These are phyloP conservation scores for Acrossocheilus wenchowensis DNA, from an alignment of 2,797 vertebrate genomes.

Conservation along the genomic window DNA sequence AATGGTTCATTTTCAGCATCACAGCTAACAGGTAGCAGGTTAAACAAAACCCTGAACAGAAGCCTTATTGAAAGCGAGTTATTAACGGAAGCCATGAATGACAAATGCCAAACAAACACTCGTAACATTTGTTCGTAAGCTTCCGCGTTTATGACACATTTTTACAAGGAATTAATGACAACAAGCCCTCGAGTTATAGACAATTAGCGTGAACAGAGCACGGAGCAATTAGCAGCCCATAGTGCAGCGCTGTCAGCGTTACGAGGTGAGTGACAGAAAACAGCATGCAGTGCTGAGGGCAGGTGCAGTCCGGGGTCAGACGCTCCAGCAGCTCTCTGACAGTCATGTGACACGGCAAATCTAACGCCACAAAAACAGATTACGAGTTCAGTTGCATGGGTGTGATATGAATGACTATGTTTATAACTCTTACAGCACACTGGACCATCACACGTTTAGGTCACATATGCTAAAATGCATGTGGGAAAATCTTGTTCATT, in stretches of 20 bases:
- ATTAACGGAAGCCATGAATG: slow-evolving; percentile 53
- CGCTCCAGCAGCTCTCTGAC: neutral
- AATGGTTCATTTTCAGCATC: neutral
- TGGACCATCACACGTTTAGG: neutral
- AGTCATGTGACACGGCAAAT: neutral
- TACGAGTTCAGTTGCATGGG: neutral
- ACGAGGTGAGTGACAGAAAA: slow-evolving; percentile 81
- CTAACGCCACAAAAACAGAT: neutral
- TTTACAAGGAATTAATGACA: slow-evolving; percentile 54
- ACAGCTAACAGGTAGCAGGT: slow-evolving; percentile 1
- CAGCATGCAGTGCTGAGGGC: slow-evolving; percentile 70
- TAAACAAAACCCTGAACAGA: slow-evolving; percentile 61
- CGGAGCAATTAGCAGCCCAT: slow-evolving; percentile 74
- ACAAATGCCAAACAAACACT: slow-evolving; percentile 66
- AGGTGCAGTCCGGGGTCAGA: slow-evolving; percentile 77
- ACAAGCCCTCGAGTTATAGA: slow-evolving; percentile 69
- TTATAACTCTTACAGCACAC: neutral
- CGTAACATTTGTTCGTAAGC: slow-evolving; percentile 63
- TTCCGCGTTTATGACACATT: slow-evolving; percentile 41
- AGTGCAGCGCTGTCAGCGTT: slow-evolving; percentile 75
- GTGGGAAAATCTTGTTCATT: neutral
- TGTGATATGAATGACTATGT: neutral
- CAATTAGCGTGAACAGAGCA: slow-evolving; percentile 68
- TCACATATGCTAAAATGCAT: neutral
- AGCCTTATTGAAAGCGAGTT: slow-evolving; percentile 49